A percentile compares a stretch with the other conserved stretches of the same genome.
Conservation (phyloP, 2,113 vertebrate species). For the Melanocharis versteri region DNA sequence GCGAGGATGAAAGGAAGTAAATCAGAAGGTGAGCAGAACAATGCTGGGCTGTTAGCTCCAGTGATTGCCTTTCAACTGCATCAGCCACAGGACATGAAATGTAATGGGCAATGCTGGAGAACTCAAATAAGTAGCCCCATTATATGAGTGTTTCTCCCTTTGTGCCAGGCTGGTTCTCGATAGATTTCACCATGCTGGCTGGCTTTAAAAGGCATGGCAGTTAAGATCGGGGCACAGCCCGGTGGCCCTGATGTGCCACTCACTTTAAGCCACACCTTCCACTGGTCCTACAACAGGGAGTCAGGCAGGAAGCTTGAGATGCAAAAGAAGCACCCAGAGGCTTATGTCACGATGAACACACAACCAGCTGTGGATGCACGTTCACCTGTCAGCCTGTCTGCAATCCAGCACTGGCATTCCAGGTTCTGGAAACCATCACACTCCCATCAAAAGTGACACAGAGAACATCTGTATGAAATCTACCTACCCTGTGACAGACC, state of each 20-base stretch:
- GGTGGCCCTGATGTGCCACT: not conserved
- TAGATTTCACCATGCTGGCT: not conserved
- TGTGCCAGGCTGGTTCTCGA: not conserved
- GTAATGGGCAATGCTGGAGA: constrained; percentile 30
- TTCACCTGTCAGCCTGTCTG: not conserved
- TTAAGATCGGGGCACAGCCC: not conserved
- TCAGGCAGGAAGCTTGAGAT: not conserved
- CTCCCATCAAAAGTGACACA: not conserved
- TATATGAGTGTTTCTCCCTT: constrained; percentile 13
- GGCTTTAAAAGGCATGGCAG: not conserved
- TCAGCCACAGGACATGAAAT: constrained; percentile 27
- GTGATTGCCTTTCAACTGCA: constrained; percentile 61
- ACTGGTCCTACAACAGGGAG: not conserved
- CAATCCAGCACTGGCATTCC: not conserved
- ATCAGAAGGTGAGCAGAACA: constrained; percentile 66
- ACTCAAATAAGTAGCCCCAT: constrained; percentile 47
- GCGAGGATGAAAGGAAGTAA: constrained; percentile 42
- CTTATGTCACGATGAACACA: not conserved
- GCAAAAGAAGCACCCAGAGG: not conserved
- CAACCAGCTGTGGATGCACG: not conserved
- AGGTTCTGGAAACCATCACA: not conserved
- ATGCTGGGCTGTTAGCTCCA: constrained; percentile 45
- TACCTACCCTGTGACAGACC: not conserved
- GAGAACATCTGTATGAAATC: not conserved
- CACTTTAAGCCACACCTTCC: not conserved